phyloP scores from a whole-genome alignment of 2,113 vertebrate species.

The Athene noctua region DNA sequence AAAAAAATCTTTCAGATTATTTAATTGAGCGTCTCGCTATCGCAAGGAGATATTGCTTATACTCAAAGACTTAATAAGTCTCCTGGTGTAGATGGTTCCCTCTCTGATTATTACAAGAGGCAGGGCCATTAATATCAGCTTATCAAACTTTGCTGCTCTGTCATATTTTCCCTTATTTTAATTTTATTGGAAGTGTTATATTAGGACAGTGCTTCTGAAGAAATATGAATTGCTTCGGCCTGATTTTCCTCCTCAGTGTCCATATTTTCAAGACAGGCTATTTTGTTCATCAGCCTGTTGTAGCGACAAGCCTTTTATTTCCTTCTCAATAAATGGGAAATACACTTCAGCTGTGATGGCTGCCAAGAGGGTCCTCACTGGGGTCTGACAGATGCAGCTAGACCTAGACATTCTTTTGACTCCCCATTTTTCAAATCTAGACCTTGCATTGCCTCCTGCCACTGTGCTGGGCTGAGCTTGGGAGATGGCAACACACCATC shows the following conservation, averaged over 20 bases:
- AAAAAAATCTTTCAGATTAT: constrained; percentile 8
- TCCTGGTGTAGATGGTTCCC: neutral
- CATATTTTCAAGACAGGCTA: neutral
- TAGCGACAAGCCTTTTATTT: neutral
- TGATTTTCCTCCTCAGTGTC: neutral
- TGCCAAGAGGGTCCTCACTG: neutral
- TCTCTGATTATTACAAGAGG: neutral
- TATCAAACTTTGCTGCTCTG: neutral
- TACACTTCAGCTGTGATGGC: neutral
- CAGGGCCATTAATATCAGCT: neutral
- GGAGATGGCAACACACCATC: neutral
- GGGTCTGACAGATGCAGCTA: neutral
- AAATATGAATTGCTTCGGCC: neutral
- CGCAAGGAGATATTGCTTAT: neutral
- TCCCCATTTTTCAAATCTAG: neutral
- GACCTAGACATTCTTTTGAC: neutral
- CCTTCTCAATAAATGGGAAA: neutral
- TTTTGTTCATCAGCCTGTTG: neutral
- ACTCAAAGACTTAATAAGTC: constrained; percentile 21
- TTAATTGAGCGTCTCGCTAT: constrained; percentile 14
- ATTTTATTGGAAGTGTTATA: neutral
- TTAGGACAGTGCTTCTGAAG: neutral
- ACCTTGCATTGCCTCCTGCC: neutral
- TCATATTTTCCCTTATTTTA: neutral
- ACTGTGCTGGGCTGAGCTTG: neutral